Percentiles rank a stretch among this genome's conserved stretches.
phyloP scores from a whole-genome alignment of 2,113 vertebrate genomes.

The Tapirus terrestris region DNA sequence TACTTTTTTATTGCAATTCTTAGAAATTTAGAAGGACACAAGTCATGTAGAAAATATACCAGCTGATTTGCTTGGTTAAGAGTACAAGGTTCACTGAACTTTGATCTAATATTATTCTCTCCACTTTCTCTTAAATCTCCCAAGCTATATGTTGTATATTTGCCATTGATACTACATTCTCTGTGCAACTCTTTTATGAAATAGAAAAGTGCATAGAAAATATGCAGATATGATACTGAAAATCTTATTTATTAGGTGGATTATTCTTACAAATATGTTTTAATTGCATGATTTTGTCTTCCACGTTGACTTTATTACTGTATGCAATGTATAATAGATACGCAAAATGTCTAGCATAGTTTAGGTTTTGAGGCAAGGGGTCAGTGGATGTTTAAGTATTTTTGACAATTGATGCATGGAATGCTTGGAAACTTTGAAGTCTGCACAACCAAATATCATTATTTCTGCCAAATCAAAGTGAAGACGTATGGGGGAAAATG shows the following conservation, averaged over 20 bases:
- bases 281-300: not conserved
- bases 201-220: not conserved
- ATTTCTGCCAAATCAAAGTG: not conserved
- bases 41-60: not conserved
- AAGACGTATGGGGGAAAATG: not conserved
- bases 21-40: conserved; percentile 22
- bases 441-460: not conserved
- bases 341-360: not conserved
- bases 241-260: not conserved
- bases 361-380: not conserved
- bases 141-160: not conserved
- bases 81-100: not conserved
- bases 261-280: not conserved
- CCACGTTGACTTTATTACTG: not conserved
- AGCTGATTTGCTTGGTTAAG: not conserved
- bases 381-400: not conserved
- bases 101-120: not conserved
- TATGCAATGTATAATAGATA: not conserved
- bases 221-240: not conserved
- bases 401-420: not conserved
- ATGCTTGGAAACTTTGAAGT: not conserved
- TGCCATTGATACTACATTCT: not conserved
- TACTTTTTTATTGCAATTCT: conserved; percentile 45
- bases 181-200: not conserved
- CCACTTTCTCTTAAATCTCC: not conserved